phyloP scores from a whole-genome alignment of 1,140 invertebrate genomes.

The Pachyrhynchus sulphureomaculatus region DNA sequence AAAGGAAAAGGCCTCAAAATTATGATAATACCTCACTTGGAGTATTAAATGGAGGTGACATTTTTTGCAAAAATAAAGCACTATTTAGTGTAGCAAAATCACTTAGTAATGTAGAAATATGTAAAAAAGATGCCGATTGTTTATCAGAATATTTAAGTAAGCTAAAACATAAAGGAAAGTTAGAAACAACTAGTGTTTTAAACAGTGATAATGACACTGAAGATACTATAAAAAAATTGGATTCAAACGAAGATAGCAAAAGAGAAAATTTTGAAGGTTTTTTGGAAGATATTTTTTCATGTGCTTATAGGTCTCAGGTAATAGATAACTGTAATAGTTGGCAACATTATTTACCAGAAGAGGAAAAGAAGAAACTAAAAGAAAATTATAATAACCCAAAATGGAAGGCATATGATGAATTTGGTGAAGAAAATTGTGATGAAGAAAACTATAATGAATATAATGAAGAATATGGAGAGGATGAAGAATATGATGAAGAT shows the following conservation, averaged over 20 bases:
- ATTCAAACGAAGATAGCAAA: background rate
- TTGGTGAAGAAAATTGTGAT: conserved; percentile 13
- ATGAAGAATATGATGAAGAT: conserved; percentile 31
- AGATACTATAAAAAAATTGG: too few species aligned
- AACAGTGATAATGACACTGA: too few species aligned
- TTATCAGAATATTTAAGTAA: conserved; percentile 21
- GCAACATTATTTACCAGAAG: conserved; percentile 8
- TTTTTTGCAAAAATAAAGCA: conserved; percentile 38
- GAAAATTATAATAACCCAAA: conserved; percentile 12
- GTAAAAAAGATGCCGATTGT: conserved; percentile 1
- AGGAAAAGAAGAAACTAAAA: conserved; percentile 20
- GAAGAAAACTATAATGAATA: background rate
- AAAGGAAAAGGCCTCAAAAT: background rate
- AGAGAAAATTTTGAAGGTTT: background rate
- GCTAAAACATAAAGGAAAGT: conserved; percentile 6
- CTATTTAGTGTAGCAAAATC: conserved; percentile 34
- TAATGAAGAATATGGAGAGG: too few species aligned
- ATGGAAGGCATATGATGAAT: conserved; percentile 15
- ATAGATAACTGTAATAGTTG: background rate
- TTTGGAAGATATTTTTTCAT: conserved; percentile 40
- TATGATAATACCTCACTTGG: too few species aligned
- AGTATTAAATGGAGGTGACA: too few species aligned
- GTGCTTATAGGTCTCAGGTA: conserved; percentile 34
- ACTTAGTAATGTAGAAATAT: conserved; percentile 5
- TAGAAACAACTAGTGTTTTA: background rate